These are phyloP conservation scores for Gryllus longicercus DNA, from an alignment of 2,888 invertebrate genomes.

Conservation along the genomic window DNA sequence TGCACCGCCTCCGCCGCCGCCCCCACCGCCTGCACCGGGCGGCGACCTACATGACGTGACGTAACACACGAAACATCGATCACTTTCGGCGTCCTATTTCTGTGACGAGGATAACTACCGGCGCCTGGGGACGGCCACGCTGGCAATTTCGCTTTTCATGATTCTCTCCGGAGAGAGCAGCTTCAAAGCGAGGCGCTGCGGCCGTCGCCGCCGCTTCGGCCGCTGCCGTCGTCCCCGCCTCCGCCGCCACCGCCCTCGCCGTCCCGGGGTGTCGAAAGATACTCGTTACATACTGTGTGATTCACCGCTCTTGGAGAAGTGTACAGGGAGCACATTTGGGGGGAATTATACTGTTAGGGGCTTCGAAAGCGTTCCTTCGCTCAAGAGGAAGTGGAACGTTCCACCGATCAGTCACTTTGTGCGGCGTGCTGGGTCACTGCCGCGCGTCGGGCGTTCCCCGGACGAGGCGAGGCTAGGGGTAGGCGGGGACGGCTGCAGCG, in stretches of 20 bases:
- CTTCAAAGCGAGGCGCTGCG: not conserved
- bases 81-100: constrained; percentile 17
- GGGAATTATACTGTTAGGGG: not conserved
- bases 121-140: not conserved
- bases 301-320: no score
- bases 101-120: constrained; percentile 17
- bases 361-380: not conserved
- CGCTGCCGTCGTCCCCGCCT: no score
- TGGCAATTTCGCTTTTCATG: constrained; percentile 8
- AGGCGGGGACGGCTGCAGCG: constrained; percentile 1
- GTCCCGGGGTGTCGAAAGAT: no score
- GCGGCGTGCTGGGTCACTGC: no score
- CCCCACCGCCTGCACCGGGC: not conserved
- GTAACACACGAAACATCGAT: constrained; percentile 17
- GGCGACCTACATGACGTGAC: constrained; percentile 4
- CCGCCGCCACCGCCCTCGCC: no score
- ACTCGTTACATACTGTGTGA: no score
- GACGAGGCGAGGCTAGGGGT: constrained; percentile 8
- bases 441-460: not conserved
- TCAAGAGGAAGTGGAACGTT: not conserved
- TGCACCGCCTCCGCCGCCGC: not conserved
- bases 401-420: not conserved
- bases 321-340: constrained; percentile 6
- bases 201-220: not conserved
- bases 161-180: not conserved